Conservation (phyloP, 2,797 vertebrate genomes). For the Margarornis squamiger region DNA sequence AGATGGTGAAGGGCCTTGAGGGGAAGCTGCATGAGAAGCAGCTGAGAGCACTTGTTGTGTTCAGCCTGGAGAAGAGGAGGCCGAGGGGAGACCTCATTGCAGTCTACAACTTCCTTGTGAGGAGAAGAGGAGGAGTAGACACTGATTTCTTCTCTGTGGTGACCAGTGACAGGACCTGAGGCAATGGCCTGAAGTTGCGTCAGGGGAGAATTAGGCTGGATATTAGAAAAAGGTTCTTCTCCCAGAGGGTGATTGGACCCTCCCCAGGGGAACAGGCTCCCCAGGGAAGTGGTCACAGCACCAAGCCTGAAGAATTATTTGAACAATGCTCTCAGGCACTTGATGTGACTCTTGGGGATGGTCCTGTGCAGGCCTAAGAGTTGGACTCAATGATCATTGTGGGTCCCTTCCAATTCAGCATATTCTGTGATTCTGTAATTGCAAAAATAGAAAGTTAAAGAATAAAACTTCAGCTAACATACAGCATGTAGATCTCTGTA, state of each 20-base stretch:
- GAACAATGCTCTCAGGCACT: background rate
- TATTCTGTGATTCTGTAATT: background rate
- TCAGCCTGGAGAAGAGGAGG: background rate
- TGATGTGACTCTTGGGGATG: background rate
- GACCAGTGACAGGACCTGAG: background rate
- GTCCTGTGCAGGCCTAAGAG: background rate
- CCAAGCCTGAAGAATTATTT: background rate
- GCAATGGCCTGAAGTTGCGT: background rate
- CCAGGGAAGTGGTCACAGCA: background rate
- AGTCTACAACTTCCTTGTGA: background rate
- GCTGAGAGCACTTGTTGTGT: background rate
- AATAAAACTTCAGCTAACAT: background rate
- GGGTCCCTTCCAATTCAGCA: background rate
- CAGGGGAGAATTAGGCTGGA: background rate
- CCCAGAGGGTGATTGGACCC: background rate
- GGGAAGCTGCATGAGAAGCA: background rate
- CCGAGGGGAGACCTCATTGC: background rate
- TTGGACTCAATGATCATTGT: too few relatives aligned
- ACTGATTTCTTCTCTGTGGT: background rate
- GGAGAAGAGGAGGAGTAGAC: background rate
- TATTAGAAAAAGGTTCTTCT: background rate
- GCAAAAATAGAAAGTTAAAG: background rate
- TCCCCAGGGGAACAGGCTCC: background rate
- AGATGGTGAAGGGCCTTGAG: background rate
- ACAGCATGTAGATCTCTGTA: background rate